Evolutionary conservation across 2,888 invertebrate genomes (phyloP).

Genomic region (Gastracanthus pulcherrimus): DNA sequence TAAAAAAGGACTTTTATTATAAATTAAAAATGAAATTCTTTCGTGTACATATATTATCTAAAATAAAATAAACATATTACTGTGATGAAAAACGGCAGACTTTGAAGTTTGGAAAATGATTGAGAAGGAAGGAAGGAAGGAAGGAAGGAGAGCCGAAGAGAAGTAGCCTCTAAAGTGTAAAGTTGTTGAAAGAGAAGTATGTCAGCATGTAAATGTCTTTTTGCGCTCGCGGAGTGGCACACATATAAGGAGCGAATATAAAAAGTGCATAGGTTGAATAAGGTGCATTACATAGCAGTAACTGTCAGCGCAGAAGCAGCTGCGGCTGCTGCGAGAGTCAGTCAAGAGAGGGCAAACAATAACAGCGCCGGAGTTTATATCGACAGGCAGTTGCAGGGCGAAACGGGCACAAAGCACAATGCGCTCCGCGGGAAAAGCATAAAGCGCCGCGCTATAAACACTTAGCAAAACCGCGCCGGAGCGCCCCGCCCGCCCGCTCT

Average conservation of each 20-base stretch:
- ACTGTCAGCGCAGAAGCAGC: conserved; percentile 19
- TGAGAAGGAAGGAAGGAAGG: neutral
- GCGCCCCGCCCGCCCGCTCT: too few species aligned
- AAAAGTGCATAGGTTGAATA: conserved; percentile 21
- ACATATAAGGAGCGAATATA: neutral
- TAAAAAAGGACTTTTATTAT: too few species aligned
- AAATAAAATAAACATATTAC: too few species aligned
- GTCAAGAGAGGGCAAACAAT: neutral
- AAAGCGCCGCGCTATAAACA: conserved; percentile 15
- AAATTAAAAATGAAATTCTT: too few species aligned
- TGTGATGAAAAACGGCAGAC: neutral
- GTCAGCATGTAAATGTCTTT: conserved; percentile 22
- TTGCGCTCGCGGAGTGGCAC: neutral
- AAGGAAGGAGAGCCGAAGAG: neutral
- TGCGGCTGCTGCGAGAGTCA: neutral
- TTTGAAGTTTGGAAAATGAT: neutral
- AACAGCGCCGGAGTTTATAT: neutral
- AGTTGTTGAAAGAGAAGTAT: conserved; percentile 30
- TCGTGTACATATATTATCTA: too few species aligned
- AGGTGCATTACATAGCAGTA: conserved; percentile 21
- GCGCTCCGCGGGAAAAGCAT: conserved; percentile 7
- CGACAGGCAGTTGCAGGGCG: neutral
- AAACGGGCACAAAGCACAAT: neutral
- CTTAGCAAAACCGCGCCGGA: conserved; percentile 1
- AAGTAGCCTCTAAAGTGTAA: conserved; percentile 15